Evolutionary conservation across 2,113 vertebrate genomes (phyloP).

Genomic region (Muntiacus muntjak): DNA sequence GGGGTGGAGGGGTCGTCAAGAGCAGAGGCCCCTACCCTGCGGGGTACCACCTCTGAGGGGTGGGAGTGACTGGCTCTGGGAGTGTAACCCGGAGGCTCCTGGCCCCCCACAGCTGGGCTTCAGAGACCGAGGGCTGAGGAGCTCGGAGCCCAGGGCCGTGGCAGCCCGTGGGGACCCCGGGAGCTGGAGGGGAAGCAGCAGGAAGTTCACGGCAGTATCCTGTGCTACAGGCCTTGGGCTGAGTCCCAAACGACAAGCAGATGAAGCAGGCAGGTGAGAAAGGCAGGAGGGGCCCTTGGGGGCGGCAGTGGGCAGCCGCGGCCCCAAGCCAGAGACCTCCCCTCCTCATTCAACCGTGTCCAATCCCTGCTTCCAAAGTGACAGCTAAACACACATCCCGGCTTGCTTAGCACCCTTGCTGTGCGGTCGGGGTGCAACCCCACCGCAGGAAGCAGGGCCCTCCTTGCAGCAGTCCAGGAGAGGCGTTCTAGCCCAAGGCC

Average conservation of each 20-base stretch:
- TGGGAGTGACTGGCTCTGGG: accelerated
- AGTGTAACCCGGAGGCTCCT: neutral
- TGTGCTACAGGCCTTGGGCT: neutral
- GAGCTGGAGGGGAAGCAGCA: neutral
- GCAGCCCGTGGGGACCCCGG: accelerated
- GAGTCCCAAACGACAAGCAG: neutral
- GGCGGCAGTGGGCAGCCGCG: accelerated
- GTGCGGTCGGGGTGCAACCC: accelerated
- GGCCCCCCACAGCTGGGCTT: too few relatives aligned
- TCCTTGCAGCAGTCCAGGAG: too few relatives aligned
- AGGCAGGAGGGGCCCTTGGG: accelerated
- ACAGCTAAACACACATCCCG: neutral
- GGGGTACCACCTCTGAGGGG: neutral
- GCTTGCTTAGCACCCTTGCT: neutral
- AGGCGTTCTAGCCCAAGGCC: neutral
- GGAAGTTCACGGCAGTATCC: accelerated
- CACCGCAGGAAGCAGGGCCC: neutral
- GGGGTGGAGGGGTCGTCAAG: accelerated
- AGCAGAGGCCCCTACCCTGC: too few relatives aligned
- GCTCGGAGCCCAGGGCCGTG: accelerated
- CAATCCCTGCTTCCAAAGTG: neutral
- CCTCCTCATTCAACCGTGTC: neutral
- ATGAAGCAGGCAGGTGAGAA: neutral
- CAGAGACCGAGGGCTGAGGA: neutral
- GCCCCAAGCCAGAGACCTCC: too few relatives aligned